These are phyloP conservation scores for Paraplagusia blochii DNA, from an alignment of 2,113 vertebrate genomes.

Conservation along the genomic window DNA sequence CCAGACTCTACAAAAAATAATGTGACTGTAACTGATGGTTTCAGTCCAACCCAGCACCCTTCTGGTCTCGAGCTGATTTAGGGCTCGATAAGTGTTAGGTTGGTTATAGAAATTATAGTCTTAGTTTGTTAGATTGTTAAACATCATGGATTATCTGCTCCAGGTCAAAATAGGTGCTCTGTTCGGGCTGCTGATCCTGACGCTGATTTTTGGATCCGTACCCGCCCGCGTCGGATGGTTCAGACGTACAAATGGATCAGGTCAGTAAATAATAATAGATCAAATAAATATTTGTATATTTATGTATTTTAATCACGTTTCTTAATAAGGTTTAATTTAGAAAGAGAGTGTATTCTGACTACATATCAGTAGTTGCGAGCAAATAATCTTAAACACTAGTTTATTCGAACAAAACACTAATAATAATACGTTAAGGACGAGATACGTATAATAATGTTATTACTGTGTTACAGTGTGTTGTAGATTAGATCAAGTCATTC, in stretches of 20 bases:
- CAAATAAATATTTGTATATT: not conserved
- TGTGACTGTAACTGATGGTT: not conserved
- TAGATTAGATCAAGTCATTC: not conserved
- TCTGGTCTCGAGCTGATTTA: not conserved
- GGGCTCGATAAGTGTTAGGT: not conserved
- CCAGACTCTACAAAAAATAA: not conserved
- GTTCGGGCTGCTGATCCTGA: constrained; percentile 70
- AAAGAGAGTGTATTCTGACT: too few relatives aligned
- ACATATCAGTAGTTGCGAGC: too few relatives aligned
- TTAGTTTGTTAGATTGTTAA: not conserved
- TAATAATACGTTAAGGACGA: too few relatives aligned
- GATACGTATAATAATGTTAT: too few relatives aligned
- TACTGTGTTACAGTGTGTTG: too few relatives aligned
- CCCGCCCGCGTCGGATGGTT: constrained; percentile 76
- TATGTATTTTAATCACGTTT: not conserved
- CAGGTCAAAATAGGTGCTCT: constrained; percentile 76
- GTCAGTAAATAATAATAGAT: constrained; percentile 35
- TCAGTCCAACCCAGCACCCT: not conserved
- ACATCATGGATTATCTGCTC: constrained; percentile 72
- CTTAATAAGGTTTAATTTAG: too few relatives aligned
- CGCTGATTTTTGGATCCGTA: constrained; percentile 76
- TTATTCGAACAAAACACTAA: too few relatives aligned
- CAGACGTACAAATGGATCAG: constrained; percentile 68
- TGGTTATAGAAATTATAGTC: too few relatives aligned
- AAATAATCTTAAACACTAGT: too few relatives aligned